These are phyloP conservation scores for Drosophila heteroneura DNA, from an alignment of 2,888 invertebrate species.

Conservation along the genomic window DNA sequence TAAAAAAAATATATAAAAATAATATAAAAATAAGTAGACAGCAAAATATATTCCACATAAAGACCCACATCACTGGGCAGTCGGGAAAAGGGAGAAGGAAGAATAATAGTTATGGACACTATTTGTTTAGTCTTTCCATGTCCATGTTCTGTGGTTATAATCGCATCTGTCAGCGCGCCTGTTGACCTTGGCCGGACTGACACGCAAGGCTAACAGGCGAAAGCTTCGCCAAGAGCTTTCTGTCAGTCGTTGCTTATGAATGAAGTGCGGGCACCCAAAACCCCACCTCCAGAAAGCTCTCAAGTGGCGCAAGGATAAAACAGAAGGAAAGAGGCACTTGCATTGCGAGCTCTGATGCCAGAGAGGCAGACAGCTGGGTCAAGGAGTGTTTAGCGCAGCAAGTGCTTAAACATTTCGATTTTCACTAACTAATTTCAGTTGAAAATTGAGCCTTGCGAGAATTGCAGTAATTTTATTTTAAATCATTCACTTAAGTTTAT, in stretches of 20 bases:
- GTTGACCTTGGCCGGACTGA: slow-evolving; percentile 66
- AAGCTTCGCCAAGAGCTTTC: slow-evolving; percentile 41
- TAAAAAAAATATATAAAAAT: not conserved
- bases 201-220: slow-evolving; percentile 40
- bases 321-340: slow-evolving; percentile 32
- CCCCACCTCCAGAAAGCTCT: slow-evolving; percentile 42
- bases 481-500: not conserved
- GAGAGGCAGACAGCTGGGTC: slow-evolving; percentile 40
- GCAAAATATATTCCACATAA: slow-evolving; percentile 12
- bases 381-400: slow-evolving; percentile 51
- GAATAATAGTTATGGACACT: slow-evolving; percentile 24
- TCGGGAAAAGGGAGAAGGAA: not conserved
- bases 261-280: slow-evolving; percentile 31
- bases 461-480: not conserved
- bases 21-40: slow-evolving; percentile 3
- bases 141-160: slow-evolving; percentile 23
- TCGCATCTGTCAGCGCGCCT: slow-evolving; percentile 11
- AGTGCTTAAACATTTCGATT: slow-evolving; percentile 1
- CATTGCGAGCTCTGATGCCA: slow-evolving; percentile 25
- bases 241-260: slow-evolving; percentile 43
- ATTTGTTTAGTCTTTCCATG: slow-evolving; percentile 39
- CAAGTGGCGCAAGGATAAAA: slow-evolving; percentile 48
- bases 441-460: not conserved
- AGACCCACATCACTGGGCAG: slow-evolving; percentile 3
- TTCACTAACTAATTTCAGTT: slow-evolving; percentile 10